A percentile compares a stretch with the other conserved stretches of the same genome.
Evolutionary conservation across 2,113 vertebrate genomes (phyloP).

Genomic region (Progne subis): DNA sequence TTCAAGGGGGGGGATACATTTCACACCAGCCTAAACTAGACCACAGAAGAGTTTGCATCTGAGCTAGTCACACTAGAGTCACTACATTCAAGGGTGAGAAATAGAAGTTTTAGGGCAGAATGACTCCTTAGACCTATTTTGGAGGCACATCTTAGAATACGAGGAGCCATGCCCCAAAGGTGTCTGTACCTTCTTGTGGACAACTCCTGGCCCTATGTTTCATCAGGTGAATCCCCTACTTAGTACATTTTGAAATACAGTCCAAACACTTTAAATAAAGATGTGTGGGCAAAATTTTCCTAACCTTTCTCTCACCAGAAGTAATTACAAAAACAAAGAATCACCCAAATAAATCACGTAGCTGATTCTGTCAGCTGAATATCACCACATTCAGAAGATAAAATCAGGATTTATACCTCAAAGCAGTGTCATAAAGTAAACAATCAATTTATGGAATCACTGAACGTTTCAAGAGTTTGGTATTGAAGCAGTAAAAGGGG

Average conservation of each 20-base stretch:
- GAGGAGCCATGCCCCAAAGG: not conserved
- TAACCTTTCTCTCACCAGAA: not conserved
- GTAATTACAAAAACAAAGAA: not conserved
- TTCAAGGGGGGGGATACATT: not conserved
- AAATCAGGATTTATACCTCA: not conserved
- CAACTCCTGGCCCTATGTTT: not conserved
- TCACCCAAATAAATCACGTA: not conserved
- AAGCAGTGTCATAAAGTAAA: not conserved
- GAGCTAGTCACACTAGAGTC: not conserved
- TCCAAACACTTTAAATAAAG: not conserved
- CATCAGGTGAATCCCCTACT: not conserved
- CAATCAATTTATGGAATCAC: not conserved
- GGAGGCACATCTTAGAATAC: not conserved
- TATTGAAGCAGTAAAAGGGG: not conserved
- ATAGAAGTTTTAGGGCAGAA: not conserved
- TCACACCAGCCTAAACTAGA: not conserved
- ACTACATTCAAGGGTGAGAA: not conserved
- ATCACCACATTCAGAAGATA: not conserved
- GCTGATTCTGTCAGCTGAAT: not conserved
- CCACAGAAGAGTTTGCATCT: not conserved
- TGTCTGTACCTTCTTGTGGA: not conserved
- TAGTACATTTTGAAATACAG: not conserved
- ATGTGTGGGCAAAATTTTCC: not conserved
- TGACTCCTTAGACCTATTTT: not conserved
- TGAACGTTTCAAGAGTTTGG: not conserved